Base-by-base conservation (phyloP, 2,888 invertebrate species). In the Caprella mutica region DNA sequence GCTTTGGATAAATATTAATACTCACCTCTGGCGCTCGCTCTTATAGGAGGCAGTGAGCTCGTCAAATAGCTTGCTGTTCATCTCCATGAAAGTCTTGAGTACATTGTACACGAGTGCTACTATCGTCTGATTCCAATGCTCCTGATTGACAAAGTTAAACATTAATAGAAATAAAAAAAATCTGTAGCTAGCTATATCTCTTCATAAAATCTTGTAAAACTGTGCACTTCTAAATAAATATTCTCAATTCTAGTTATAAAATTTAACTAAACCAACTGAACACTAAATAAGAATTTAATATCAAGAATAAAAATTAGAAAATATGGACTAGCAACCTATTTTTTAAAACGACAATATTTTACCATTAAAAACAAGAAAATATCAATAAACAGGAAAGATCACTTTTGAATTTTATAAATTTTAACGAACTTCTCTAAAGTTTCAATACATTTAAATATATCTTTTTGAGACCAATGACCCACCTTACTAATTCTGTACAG, bases 71-170 rank as follows among this genome's bases (percentile, higher is more conserved):
- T 94, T 96, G 72, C 94, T 94, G 80, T 98, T 98, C 97, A 99
- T 98, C 77, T 98, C 98, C 98, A 98, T 98, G 77, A 99, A 98
- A 58, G 97, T 86, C 78, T 98, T 98, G 71, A 98, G 85, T 72
- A 98, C 98, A 77, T 99, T 98, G 79, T 99, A 98, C 70, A 98
- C 96, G 70, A 98, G 84, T 63, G 96, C 96, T 69, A 98, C 91
- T 71, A 98, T 98, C 67, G 97, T 98, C 77, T 96, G 97, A 78
- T 98, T 98, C 98, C 98, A 98, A 77, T 98, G 98, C 76, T 97
- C 94, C 80, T 97, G 97, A 1, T 53, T 59, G 30, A n/a, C 5
- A 21, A 27, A 6, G 21, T 21, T n/a, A 42, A 42, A 42, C n/a
- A n/a, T n/a, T n/a, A n/a, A n/a, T n/a, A n/a, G n/a, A n/a, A n/a